Evolutionary conservation across 2,797 vertebrate genomes (phyloP), one percentile per base, ranked within the genome.

Genomic region (Lindbergichthys nudifrons): DNA sequence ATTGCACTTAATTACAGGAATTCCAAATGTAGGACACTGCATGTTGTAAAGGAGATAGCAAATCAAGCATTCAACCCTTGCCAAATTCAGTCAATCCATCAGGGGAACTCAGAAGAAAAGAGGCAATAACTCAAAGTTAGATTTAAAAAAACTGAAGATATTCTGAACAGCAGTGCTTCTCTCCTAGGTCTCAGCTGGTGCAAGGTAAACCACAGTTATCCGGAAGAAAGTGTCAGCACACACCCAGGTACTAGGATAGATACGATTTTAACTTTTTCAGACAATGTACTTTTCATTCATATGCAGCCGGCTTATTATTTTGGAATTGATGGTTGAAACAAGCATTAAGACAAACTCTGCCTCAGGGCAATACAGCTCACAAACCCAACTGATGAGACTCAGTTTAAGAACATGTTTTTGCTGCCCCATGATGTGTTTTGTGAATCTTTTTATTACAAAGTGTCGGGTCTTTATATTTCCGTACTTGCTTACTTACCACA

Each of bases 251-350:
- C 32, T 36, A 36, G 7, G 32, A 36, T 36, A 9, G 32, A 7
- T 36, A 36, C 7, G 5, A 9, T 36, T 9, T 36, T 1, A 36
- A 36, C 32, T 36, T 36, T 36, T 9, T 7, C 32, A 36, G 6
- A 36, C 32, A 8, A 36, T 36, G 32, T 43, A 32, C 23, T 54
- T 16, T 39, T 15, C 50, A 57, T 68, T 23, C 23, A 19, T 48
- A 19, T 48, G 30, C 65, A 73, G 18, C 46, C 21, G 61, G 15
- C 16, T 69, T 41, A 32, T 59, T 73, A 36, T 57, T 58, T 53
- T 59, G 52, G 41, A 30, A 21, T 26, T 36, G 7, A 19, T n/a
- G 11, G 19, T 66, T n/a, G 15, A 60, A 36, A 26, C 16, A 52
- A 52, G 42, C 21, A n/a, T 15, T n/a, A 16, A 5, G 15, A 15